Evolutionary conservation across 92 coral and sea anemone species (phyloP), one percentile per base, ranked within the genome.

Genomic region (Palythoa grandis): DNA sequence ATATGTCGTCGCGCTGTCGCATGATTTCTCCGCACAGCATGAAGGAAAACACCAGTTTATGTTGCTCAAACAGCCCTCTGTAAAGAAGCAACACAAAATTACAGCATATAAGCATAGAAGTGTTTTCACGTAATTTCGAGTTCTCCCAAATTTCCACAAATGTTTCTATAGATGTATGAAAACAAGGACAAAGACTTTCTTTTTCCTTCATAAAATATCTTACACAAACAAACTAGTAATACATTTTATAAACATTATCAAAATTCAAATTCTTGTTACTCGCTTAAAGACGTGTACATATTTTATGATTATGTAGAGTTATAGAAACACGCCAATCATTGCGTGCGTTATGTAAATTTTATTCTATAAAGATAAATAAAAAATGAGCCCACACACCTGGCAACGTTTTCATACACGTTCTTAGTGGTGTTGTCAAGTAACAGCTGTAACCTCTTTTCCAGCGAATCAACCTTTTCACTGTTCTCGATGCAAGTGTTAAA

Each of bases 21-120:
- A 96, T 79, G 76, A 96, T 96, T 74, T 96, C 99, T 40, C 97
- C 99, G 68, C 99, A 96, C 89, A 96, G 53, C 99, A 96, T 96
- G 86, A 94, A 96, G 77, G 99, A 96, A 70, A 93, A 96, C 60
- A 96, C 99, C 35, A 96, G 88, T 88, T 96, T 96, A 92, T 96
- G 96, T 39, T 94, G 93, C 74, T 97, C 99, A 87, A 97, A 97
- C 92, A 97, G 72, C 23, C 99, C 99, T 61, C 99, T 97, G 88
- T 14, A 72, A 3, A 65, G 5, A 79, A 63, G 17, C 22, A 7
- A 61, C 12, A 79, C 22, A 7, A 61, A 23, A 79, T 11, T 5
- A 6, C 40, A 72, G 70, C 12, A 16, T 19, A 67, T 16, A 20
- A 16, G 2, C 7, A n/a, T 74, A 74, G 12, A 29, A 29, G 35